phyloP scores from a whole-genome alignment of 2,113 vertebrate species.

The Stercorarius parasiticus region DNA sequence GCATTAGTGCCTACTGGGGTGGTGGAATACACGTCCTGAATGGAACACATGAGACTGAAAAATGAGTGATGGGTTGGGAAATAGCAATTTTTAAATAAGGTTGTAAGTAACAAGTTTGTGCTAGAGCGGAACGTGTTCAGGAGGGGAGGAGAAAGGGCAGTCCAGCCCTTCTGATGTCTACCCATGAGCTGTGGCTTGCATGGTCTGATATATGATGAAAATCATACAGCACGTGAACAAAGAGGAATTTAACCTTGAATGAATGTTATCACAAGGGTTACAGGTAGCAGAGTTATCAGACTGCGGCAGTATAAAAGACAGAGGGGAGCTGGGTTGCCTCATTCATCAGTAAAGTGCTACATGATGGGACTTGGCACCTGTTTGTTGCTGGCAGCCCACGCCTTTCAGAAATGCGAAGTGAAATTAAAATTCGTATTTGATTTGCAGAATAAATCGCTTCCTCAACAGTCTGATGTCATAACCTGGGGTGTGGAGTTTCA shows the following conservation, averaged over 20 bases:
- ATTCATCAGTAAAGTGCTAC: neutral
- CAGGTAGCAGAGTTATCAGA: neutral
- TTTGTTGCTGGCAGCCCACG: neutral
- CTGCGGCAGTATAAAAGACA: neutral
- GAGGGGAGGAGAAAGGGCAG: neutral
- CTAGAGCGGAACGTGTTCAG: rapidly evolving
- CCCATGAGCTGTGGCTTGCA: neutral
- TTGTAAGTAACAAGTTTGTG: neutral
- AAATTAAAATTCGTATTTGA: neutral
- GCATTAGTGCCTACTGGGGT: neutral
- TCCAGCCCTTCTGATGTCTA: neutral
- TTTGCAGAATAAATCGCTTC: neutral
- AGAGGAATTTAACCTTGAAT: neutral
- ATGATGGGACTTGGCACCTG: neutral
- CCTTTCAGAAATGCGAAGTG: neutral
- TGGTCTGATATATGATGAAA: neutral
- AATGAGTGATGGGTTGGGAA: neutral
- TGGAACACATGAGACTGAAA: too few species aligned
- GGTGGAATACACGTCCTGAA: neutral
- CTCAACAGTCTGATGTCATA: neutral
- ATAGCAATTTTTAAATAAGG: neutral
- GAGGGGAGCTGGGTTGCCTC: neutral
- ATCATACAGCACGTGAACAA: neutral
- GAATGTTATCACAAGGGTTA: rapidly evolving
- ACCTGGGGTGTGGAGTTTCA: rapidly evolving